Conservation (phyloP, 2,797 vertebrate species). For the Oreonectes daqikongensis region DNA sequence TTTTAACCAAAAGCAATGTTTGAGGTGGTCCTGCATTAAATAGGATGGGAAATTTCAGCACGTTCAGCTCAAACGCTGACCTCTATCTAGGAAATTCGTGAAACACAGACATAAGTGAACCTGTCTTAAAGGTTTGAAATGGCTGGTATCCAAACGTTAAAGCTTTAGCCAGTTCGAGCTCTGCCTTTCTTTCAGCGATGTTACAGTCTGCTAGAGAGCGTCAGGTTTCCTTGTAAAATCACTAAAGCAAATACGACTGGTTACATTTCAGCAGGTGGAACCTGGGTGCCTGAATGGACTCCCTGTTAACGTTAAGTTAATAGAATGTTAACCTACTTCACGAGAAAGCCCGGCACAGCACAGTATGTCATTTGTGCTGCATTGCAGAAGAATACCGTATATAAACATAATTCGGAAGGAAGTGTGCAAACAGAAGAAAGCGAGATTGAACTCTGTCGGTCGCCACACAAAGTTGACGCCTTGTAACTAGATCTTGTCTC, state of each 20-base stretch:
- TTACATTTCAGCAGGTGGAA: constrained; percentile 79
- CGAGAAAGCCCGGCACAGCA: constrained; percentile 65
- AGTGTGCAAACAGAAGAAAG: constrained; percentile 57
- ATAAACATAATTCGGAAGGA: constrained; percentile 62
- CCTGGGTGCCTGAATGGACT: constrained; percentile 74
- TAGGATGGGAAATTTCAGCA: constrained; percentile 15
- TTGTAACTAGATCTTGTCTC: constrained; percentile 32
- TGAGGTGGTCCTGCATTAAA: constrained; percentile 18
- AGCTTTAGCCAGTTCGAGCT: constrained; percentile 54
- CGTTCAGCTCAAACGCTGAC: background rate
- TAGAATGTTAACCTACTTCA: constrained; percentile 68
- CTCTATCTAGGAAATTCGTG: background rate
- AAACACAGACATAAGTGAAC: constrained; percentile 12
- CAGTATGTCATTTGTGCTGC: constrained; percentile 61
- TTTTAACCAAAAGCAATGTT: constrained; percentile 8
- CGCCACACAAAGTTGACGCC: constrained; percentile 18
- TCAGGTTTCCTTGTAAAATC: constrained; percentile 81
- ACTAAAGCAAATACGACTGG: constrained; percentile 74
- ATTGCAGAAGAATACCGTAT: constrained; percentile 52
- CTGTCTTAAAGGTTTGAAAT: constrained; percentile 39
- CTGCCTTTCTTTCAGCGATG: constrained; percentile 65
- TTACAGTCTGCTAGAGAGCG: constrained; percentile 61
- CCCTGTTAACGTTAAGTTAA: constrained; percentile 74
- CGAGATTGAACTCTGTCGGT: constrained; percentile 23
- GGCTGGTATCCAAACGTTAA: constrained; percentile 45